phyloP scores from a whole-genome alignment of 2,888 invertebrate genomes.

The Agriotes lineatus region DNA sequence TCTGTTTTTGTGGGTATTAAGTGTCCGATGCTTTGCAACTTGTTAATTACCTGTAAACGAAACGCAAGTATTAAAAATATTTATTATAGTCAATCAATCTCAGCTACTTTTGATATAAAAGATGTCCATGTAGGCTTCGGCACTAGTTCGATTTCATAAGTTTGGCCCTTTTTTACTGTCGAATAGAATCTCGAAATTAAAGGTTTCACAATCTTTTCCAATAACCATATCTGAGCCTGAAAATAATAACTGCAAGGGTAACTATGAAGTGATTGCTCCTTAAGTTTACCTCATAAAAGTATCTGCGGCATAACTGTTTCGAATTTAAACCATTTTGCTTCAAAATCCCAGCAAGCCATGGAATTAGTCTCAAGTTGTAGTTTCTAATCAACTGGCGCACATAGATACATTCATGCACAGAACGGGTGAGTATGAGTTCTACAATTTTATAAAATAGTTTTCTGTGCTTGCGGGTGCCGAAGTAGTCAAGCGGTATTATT shows the following conservation, averaged over 20 bases:
- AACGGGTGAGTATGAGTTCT: slow-evolving; percentile 31
- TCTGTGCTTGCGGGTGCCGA: slow-evolving; percentile 23
- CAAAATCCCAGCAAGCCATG: slow-evolving; percentile 25
- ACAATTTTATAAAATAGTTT: slow-evolving; percentile 37
- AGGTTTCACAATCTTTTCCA: slow-evolving; percentile 45
- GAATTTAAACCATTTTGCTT: not conserved
- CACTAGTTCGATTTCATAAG: slow-evolving; percentile 37
- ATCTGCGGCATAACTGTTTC: slow-evolving; percentile 6
- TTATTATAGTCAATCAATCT: not conserved
- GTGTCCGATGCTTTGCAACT: not conserved
- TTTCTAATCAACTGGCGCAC: not conserved
- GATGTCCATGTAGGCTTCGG: slow-evolving; percentile 35
- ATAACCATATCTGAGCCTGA: slow-evolving; percentile 40
- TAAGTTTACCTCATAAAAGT: slow-evolving; percentile 29
- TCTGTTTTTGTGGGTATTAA: not conserved
- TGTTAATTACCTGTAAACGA: slow-evolving; percentile 28
- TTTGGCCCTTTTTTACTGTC: slow-evolving; percentile 27
- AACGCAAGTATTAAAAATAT: too few species aligned
- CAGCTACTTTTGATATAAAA: slow-evolving; percentile 34
- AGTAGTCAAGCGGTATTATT: slow-evolving; percentile 32
- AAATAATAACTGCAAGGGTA: not conserved
- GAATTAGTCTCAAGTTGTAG: slow-evolving; percentile 18
- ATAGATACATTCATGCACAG: slow-evolving; percentile 36
- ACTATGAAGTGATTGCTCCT: too few species aligned
- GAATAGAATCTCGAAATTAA: slow-evolving; percentile 32